phyloP scores from a whole-genome alignment of 2,888 invertebrate species.

The Melieria picta region DNA sequence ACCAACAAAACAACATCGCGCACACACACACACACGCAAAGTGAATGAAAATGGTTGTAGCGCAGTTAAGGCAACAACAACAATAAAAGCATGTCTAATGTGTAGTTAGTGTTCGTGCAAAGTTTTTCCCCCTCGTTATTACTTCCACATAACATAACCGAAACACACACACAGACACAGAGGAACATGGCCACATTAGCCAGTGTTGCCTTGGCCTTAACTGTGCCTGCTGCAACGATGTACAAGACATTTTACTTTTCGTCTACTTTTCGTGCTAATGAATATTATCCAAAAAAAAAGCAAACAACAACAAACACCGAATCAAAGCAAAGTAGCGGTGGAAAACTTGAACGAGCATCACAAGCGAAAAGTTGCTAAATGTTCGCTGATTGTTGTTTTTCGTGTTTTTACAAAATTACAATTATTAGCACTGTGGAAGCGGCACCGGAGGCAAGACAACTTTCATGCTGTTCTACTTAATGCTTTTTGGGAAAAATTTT shows the following conservation, averaged over 20 bases:
- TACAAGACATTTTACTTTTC: slow-evolving; percentile 40
- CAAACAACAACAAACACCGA: not conserved
- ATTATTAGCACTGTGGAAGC: slow-evolving; percentile 37
- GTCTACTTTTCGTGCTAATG: not conserved
- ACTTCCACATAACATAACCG: too few relatives aligned
- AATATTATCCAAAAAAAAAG: slow-evolving; percentile 4
- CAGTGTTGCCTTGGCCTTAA: too few relatives aligned
- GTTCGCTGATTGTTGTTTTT: slow-evolving; percentile 61
- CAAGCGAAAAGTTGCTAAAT: slow-evolving; percentile 53
- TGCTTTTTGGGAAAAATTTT: not conserved
- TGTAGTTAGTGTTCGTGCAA: too few relatives aligned
- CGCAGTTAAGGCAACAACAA: too few relatives aligned
- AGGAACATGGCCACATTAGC: too few relatives aligned
- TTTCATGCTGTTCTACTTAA: not conserved
- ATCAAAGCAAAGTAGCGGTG: not conserved
- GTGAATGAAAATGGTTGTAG: too few relatives aligned
- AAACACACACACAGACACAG: too few relatives aligned
- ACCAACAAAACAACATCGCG: too few relatives aligned
- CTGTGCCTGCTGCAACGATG: not conserved
- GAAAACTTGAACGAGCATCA: not conserved
- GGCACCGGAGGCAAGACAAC: not conserved
- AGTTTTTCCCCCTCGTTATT: too few relatives aligned
- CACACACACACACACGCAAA: too few relatives aligned
- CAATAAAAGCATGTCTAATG: too few relatives aligned
- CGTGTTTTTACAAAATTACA: slow-evolving; percentile 51